phyloP scores from a whole-genome alignment of 2,888 invertebrate genomes.

The Conus canariensis region DNA sequence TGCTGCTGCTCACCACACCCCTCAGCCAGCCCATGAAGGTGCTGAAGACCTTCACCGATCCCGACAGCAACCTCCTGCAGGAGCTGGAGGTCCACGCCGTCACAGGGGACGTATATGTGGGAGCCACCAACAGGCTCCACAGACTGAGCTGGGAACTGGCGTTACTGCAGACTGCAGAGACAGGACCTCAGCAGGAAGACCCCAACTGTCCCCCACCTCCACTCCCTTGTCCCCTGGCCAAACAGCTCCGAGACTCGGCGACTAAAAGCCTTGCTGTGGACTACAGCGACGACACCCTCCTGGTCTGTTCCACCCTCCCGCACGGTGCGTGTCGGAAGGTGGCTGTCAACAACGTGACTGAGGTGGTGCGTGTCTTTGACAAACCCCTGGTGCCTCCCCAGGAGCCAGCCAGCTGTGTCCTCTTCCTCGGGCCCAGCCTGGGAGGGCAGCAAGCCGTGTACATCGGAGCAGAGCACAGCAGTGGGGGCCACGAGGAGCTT shows the following conservation, averaged over 20 bases:
- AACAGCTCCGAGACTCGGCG: constrained; percentile 86
- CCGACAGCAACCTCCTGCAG: constrained; percentile 83
- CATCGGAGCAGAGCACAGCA: constrained; percentile 85
- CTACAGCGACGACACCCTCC: constrained; percentile 89
- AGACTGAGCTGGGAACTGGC: constrained; percentile 93
- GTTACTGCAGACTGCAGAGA: constrained; percentile 85
- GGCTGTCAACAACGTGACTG: constrained; percentile 91
- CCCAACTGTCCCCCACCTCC: constrained; percentile 88
- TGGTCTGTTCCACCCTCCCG: constrained; percentile 93
- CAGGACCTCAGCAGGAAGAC: constrained; percentile 86
- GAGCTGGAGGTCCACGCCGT: constrained; percentile 94
- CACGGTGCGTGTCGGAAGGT: constrained; percentile 93
- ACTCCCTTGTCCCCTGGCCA: constrained; percentile 80
- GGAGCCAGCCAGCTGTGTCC: constrained; percentile 88
- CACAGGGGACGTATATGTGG: constrained; percentile 92
- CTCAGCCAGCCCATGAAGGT: constrained; percentile 49
- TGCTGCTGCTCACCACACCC: not conserved
- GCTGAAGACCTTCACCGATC: constrained; percentile 60
- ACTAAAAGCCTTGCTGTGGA: constrained; percentile 97
- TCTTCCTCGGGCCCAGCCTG: constrained; percentile 86
- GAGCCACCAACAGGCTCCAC: constrained; percentile 94
- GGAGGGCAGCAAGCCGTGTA: constrained; percentile 83
- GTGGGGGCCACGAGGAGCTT: constrained; percentile 52
- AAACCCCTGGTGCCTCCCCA: constrained; percentile 93
- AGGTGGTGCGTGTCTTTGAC: constrained; percentile 86